A percentile compares a stretch with the other conserved stretches of the same genome.
These are phyloP conservation scores for Epizoanthus rinbou DNA, from an alignment of 92 coral and sea anemone genomes.

Conservation along the genomic window DNA sequence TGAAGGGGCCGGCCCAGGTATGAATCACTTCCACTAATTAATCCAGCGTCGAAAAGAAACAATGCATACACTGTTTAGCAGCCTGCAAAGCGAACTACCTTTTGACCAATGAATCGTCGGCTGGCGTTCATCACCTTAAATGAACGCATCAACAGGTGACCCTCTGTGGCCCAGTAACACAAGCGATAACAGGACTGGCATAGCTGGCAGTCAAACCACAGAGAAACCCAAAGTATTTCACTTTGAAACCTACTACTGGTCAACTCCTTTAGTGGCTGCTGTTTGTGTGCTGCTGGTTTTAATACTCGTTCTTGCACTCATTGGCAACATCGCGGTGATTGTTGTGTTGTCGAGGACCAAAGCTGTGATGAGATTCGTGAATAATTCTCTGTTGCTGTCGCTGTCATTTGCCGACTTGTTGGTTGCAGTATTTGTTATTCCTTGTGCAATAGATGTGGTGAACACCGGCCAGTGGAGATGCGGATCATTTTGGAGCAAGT, in stretches of 20 bases:
- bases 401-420: constrained; percentile 74
- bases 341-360: constrained; percentile 59
- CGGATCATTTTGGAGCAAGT: constrained; percentile 58
- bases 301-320: constrained; percentile 52
- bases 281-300: constrained; percentile 33
- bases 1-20: too few species aligned
- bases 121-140: neutral
- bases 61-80: neutral
- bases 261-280: neutral
- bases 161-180: neutral
- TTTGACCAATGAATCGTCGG: neutral
- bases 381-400: constrained; percentile 63
- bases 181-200: neutral
- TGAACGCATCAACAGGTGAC: constrained; percentile 7
- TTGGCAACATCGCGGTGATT: constrained; percentile 67
- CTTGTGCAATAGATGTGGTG: constrained; percentile 72
- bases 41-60: neutral
- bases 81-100: too few species aligned
- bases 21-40: too few species aligned
- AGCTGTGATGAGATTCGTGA: constrained; percentile 53
- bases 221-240: neutral
- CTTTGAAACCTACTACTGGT: constrained; percentile 3
- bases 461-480: constrained; percentile 71
- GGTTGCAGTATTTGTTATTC: constrained; percentile 69
- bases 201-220: neutral